phyloP scores from a whole-genome alignment of 1,140 invertebrate species.

The Papilio polyxenes region DNA sequence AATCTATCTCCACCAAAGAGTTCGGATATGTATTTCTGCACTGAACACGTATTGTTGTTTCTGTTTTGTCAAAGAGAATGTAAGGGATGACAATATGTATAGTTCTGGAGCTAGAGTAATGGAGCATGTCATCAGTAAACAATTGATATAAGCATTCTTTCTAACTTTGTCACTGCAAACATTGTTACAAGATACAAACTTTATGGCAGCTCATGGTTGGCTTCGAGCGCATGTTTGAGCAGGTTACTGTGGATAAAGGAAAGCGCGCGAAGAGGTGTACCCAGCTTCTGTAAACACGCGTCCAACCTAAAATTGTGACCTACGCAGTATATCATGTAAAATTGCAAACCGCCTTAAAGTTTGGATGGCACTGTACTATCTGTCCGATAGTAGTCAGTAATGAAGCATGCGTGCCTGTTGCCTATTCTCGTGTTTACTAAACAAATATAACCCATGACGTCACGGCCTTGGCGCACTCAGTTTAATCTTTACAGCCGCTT shows the following conservation, averaged over 20 bases:
- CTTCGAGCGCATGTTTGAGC: background rate
- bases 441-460: slow-evolving; percentile 11
- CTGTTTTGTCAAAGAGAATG: too few relatives aligned
- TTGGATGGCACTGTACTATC: background rate
- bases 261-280: too few relatives aligned
- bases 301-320: too few relatives aligned
- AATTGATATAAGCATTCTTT: background rate
- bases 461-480: slow-evolving; percentile 21
- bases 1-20: too few relatives aligned
- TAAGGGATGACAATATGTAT: too few relatives aligned
- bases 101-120: background rate
- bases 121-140: background rate
- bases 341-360: background rate
- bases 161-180: background rate
- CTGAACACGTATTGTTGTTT: too few relatives aligned
- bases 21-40: too few relatives aligned
- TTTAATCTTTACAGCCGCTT: slow-evolving; percentile 30
- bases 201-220: too few relatives aligned
- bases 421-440: background rate
- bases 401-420: background rate
- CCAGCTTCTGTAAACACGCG: too few relatives aligned
- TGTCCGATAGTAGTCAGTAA: background rate
- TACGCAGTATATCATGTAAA: too few relatives aligned
- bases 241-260: background rate
- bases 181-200: background rate